phyloP scores from a whole-genome alignment of 2,797 vertebrate species.

The Pseudotriccus pelzelni region DNA sequence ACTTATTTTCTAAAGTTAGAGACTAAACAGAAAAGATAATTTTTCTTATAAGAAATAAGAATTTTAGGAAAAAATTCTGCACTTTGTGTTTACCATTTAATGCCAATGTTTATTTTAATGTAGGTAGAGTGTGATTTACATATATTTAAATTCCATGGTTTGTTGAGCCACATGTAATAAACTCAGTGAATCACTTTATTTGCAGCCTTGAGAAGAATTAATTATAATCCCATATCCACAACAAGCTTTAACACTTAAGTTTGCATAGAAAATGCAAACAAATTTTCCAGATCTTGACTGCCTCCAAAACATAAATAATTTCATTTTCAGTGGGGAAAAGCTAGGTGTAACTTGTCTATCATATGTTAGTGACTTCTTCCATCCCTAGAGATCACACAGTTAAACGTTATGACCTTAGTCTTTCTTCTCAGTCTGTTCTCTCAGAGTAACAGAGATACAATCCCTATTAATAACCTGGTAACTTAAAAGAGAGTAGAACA shows the following conservation, averaged over 20 bases:
- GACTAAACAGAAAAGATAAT: background rate
- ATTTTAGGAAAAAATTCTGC: background rate
- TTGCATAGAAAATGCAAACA: background rate
- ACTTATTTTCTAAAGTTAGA: background rate
- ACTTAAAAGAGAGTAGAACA: background rate
- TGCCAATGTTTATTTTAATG: constrained; percentile 24
- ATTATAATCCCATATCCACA: constrained; percentile 12
- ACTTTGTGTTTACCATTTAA: background rate
- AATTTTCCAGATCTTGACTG: background rate
- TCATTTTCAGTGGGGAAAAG: background rate
- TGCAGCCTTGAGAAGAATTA: constrained; percentile 31
- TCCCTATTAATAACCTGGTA: background rate
- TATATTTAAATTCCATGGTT: constrained; percentile 47
- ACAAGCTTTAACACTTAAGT: background rate
- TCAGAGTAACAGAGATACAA: background rate
- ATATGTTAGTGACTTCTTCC: background rate
- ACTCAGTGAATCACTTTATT: constrained; percentile 34
- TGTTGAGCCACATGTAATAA: constrained; percentile 42
- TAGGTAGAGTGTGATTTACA: background rate
- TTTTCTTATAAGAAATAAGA: background rate
- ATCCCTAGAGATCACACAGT: background rate
- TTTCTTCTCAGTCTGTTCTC: background rate
- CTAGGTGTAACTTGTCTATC: background rate
- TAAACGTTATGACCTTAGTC: background rate
- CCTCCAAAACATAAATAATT: background rate